Evolutionary conservation across 2,797 vertebrate genomes (phyloP).

Genomic region (Podargus strigoides): DNA sequence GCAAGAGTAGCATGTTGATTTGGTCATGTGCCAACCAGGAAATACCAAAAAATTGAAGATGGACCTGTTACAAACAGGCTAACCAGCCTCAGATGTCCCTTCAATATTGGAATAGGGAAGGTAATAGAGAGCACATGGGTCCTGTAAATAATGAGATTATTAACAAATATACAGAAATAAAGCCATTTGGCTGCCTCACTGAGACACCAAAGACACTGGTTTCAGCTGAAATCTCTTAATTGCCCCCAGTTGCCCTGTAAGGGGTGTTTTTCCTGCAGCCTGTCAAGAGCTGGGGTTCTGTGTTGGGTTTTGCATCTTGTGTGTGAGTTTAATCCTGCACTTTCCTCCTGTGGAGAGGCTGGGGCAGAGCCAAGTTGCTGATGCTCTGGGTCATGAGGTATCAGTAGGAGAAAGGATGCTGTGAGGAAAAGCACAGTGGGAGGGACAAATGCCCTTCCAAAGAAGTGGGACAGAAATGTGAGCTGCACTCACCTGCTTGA

Average conservation of each 20-base stretch:
- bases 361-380: not conserved
- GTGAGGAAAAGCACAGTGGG: not conserved
- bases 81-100: conserved; percentile 68
- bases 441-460: accelerated
- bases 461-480: not conserved
- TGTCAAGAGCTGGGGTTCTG: not conserved
- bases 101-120: not conserved
- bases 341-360: not conserved
- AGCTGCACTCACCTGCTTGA: not conserved
- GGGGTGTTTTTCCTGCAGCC: not conserved
- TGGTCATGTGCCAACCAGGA: conserved; percentile 49
- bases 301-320: accelerated
- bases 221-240: not conserved
- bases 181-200: not conserved
- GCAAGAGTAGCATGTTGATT: not conserved
- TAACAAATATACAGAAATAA: conserved; percentile 18
- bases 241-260: not conserved
- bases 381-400: not conserved
- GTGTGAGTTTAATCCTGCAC: not conserved
- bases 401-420: not conserved
- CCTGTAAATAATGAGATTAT: conserved; percentile 49
- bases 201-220: not conserved
- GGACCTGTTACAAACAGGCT: conserved; percentile 57
- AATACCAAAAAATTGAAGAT: conserved; percentile 67
- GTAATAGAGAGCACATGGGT: conserved; percentile 53